Conservation (phyloP, 2,888 invertebrate species). For the Heliconius cydno region DNA sequence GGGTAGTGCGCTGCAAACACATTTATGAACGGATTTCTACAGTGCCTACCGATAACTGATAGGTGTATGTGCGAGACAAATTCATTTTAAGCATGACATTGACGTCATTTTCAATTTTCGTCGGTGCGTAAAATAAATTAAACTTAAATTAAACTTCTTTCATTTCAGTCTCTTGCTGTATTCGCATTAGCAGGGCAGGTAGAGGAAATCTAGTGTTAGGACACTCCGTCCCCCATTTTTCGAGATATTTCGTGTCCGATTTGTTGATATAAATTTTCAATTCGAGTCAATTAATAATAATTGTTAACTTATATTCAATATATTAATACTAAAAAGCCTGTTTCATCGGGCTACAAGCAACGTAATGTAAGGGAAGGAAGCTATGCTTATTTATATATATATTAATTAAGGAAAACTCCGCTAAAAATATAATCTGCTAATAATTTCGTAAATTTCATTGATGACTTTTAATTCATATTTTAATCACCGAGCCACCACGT, state of each 20-base stretch:
- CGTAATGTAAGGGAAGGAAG: not conserved
- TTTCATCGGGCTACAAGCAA: not conserved
- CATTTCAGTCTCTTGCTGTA: not conserved
- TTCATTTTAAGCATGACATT: constrained; percentile 22
- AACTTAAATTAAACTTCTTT: not conserved
- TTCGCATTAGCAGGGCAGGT: not conserved
- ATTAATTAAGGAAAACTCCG: not conserved
- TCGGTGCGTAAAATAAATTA: not conserved
- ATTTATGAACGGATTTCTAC: constrained; percentile 24
- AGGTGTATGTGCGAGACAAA: constrained; percentile 19
- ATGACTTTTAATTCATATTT: constrained; percentile 22
- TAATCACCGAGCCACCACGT: constrained; percentile 11
- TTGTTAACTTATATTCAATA: not conserved
- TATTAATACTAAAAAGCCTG: not conserved
- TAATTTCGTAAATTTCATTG: not conserved
- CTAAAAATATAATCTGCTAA: not conserved
- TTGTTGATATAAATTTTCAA: not conserved
- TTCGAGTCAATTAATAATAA: not conserved
- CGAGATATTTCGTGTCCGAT: not conserved
- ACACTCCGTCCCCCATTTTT: not conserved
- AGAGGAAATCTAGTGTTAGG: not conserved
- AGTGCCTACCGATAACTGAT: constrained; percentile 22
- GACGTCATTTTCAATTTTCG: constrained; percentile 24
- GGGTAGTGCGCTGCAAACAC: constrained; percentile 14
- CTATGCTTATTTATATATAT: not conserved